Conservation (phyloP, 2,113 vertebrate species). For the Grammomys dolichurus region DNA sequence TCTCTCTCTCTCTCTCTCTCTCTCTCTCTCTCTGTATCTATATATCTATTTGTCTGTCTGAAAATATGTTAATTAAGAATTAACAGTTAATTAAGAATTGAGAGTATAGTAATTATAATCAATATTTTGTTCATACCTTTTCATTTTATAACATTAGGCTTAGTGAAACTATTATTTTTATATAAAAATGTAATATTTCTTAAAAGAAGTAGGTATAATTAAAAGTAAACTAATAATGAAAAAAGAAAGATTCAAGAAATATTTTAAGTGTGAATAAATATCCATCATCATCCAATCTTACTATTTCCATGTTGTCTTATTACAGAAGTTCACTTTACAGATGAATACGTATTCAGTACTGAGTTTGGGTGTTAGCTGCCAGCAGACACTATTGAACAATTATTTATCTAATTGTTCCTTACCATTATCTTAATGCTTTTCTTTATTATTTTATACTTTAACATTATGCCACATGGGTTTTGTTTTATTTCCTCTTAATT, state of each 20-base stretch:
- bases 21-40: not conserved
- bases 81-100: not conserved
- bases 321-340: not conserved
- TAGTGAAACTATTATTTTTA: not conserved
- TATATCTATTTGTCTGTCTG: not conserved
- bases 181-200: not conserved
- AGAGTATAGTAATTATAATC: not conserved
- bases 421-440: not conserved
- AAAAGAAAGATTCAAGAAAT: not conserved
- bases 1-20: too few relatives aligned
- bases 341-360: not conserved
- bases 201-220: not conserved
- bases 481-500: not conserved
- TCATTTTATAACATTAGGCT: not conserved
- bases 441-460: not conserved
- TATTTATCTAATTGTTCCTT: not conserved
- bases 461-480: not conserved
- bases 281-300: not conserved
- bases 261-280: not conserved
- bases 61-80: not conserved
- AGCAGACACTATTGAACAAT: not conserved
- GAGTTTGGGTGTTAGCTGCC: not conserved
- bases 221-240: not conserved
- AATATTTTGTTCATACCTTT: not conserved
- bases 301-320: not conserved